Conservation (phyloP, 92 coral and sea anemone species). For the Virgularia gustaviana region DNA sequence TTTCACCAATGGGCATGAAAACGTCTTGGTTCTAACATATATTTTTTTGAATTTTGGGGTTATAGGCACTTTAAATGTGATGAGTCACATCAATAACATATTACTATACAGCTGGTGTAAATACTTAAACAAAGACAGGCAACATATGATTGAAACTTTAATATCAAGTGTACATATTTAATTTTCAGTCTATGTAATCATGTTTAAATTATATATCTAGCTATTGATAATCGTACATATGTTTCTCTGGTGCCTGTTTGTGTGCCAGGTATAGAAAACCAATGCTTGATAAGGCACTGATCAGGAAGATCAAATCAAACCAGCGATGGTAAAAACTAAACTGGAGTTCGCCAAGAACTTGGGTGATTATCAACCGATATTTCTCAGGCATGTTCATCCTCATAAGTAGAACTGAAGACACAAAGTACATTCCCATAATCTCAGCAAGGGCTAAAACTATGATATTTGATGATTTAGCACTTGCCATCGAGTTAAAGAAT, state of each 20-base stretch:
- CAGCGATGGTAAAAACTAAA: conserved; percentile 96
- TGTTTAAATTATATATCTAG: not conserved
- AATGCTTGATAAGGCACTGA: conserved; percentile 94
- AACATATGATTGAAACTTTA: no score
- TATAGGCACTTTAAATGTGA: no score
- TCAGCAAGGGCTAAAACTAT: conserved; percentile 88
- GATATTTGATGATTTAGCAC: conserved; percentile 89
- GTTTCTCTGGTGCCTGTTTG: conserved; percentile 97
- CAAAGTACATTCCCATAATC: conserved; percentile 99
- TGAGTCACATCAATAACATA: no score
- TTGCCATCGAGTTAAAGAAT: conserved; percentile 97
- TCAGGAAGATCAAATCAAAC: conserved; percentile 97
- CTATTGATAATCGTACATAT: conserved; percentile 64
- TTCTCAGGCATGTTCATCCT: conserved; percentile 98
- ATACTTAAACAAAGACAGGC: no score
- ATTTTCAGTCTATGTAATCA: not conserved
- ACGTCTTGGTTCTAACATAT: no score
- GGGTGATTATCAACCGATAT: conserved; percentile 87
- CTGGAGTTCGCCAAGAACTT: conserved; percentile 92
- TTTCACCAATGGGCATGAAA: no score
- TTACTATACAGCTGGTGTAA: no score
- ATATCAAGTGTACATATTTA: no score
- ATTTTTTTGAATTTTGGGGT: no score
- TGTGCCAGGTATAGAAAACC: conserved; percentile 94
- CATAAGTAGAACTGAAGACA: conserved; percentile 87